Evolutionary conservation across 2,113 vertebrate species (phyloP).

Genomic region (Lophotis ruficrista): DNA sequence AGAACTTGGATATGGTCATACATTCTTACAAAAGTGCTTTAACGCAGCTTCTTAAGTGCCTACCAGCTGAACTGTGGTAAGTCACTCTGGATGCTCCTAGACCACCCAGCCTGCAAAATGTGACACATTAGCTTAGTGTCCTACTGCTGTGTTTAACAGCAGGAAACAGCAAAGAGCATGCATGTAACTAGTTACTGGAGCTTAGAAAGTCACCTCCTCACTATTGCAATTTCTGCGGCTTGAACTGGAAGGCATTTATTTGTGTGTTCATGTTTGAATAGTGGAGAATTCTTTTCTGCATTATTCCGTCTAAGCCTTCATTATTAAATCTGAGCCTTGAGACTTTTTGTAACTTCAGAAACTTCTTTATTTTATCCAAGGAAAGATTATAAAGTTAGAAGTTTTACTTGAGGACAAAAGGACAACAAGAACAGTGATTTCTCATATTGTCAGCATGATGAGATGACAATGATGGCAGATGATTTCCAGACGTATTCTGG

Average conservation of each 20-base stretch:
- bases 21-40: neutral
- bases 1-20: neutral
- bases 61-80: neutral
- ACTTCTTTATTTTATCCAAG: neutral
- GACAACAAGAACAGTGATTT: neutral
- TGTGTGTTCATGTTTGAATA: neutral
- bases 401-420: neutral
- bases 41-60: neutral
- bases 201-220: neutral
- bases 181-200: neutral
- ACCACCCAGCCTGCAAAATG: neutral
- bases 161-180: neutral
- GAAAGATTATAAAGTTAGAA: neutral
- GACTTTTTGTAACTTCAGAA: neutral
- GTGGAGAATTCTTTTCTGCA: neutral
- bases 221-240: neutral
- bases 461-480: neutral
- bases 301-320: neutral
- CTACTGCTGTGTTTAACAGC: neutral
- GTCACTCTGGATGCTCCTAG: neutral
- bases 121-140: neutral
- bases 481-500: neutral
- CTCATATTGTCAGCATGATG: neutral
- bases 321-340: neutral
- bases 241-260: neutral